Conservation (phyloP, 2,113 vertebrate species). For the Notarius lentiginosus region DNA sequence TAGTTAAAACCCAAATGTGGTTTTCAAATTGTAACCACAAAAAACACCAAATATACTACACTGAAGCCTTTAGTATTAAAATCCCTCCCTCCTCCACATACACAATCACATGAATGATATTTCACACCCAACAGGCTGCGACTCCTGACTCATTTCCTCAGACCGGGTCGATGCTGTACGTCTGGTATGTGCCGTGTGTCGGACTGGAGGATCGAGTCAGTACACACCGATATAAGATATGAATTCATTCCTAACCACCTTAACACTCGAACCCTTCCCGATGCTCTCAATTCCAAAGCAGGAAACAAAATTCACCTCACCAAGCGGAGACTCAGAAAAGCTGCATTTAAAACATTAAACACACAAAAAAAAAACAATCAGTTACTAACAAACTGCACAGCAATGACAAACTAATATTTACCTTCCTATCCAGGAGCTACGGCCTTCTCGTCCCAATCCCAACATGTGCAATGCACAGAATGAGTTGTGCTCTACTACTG, state of each 20-base stretch:
- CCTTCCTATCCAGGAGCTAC: slow-evolving; percentile 14
- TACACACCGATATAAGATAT: neutral
- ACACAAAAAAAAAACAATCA: slow-evolving; percentile 25
- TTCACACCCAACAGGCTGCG: slow-evolving; percentile 21
- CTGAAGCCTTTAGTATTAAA: slow-evolving; percentile 47
- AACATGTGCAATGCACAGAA: slow-evolving; percentile 56
- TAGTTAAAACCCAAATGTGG: slow-evolving; percentile 11
- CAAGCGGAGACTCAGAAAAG: neutral
- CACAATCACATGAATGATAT: slow-evolving; percentile 22
- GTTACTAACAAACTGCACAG: neutral
- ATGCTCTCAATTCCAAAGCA: neutral
- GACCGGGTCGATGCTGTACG: too few relatives aligned
- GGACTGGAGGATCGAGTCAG: neutral
- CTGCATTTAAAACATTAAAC: neutral
- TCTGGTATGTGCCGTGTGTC: neutral
- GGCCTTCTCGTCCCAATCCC: slow-evolving; percentile 50
- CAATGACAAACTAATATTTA: neutral
- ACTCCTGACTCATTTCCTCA: slow-evolving; percentile 25
- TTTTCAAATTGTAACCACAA: slow-evolving; percentile 54
- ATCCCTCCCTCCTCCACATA: neutral
- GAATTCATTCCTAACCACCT: neutral
- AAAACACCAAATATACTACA: slow-evolving; percentile 59
- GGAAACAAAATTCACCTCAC: neutral
- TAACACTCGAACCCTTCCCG: too few relatives aligned
- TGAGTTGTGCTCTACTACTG: slow-evolving; percentile 59